Evolutionary conservation across 2,888 invertebrate genomes (phyloP).

Genomic region (Drosophila pseudotalamancana): DNA sequence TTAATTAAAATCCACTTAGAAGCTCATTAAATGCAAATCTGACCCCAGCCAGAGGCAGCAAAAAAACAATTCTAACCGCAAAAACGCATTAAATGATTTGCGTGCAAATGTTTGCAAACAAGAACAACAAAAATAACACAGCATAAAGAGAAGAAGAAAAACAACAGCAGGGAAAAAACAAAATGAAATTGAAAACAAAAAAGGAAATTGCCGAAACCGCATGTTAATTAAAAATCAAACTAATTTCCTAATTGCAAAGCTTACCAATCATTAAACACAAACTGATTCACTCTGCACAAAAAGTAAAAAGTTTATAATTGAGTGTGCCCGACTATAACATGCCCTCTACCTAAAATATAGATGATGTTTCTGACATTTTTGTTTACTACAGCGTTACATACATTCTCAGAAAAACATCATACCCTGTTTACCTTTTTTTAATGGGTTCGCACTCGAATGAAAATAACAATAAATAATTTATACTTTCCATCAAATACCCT

Average conservation of each 20-base stretch:
- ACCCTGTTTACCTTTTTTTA: too few relatives aligned
- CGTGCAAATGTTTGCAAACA: conserved; percentile 53
- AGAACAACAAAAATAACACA: conserved; percentile 40
- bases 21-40: conserved; percentile 78
- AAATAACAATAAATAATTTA: too few relatives aligned
- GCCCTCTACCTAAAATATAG: too few relatives aligned
- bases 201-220: conserved; percentile 59
- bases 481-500: too few relatives aligned
- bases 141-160: neutral
- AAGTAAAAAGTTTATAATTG: neutral
- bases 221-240: conserved; percentile 81
- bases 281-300: conserved; percentile 41
- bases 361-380: too few relatives aligned
- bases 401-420: too few relatives aligned
- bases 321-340: neutral
- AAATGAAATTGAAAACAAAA: conserved; percentile 41
- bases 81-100: conserved; percentile 77
- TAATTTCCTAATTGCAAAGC: conserved; percentile 79
- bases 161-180: conserved; percentile 15
- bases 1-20: conserved; percentile 78
- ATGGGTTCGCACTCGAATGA: too few relatives aligned
- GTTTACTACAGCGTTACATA: too few relatives aligned
- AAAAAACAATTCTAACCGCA: conserved; percentile 73
- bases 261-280: conserved; percentile 76
- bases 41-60: conserved; percentile 24